Conservation (phyloP, 2,888 invertebrate species). For the Oeneis ivallda region DNA sequence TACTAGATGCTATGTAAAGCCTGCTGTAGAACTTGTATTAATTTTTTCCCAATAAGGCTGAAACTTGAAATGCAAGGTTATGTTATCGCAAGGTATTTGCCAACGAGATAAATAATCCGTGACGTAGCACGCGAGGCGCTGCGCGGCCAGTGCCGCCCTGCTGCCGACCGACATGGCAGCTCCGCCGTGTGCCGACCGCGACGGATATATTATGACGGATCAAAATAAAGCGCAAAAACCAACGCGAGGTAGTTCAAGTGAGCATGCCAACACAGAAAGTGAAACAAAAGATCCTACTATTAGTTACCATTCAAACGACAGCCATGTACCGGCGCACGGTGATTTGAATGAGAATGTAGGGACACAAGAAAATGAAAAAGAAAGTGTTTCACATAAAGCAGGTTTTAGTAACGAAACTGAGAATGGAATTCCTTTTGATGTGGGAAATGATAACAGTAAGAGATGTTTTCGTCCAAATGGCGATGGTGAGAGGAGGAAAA, state of each 20-base stretch:
- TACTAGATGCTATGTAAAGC: not conserved
- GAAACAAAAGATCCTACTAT: not conserved
- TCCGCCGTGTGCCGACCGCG: not conserved
- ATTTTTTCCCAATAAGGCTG: not conserved
- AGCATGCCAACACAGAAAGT: not conserved
- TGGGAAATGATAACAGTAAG: not conserved
- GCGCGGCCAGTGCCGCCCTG: not conserved
- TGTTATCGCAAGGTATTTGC: slow-evolving; percentile 5
- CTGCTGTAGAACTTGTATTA: not conserved
- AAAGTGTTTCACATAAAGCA: not conserved
- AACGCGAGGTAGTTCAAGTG: not conserved
- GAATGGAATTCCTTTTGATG: not conserved
- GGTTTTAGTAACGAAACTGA: not conserved
- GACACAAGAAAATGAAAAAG: not conserved
- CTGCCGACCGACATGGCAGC: not conserved
- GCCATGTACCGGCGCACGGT: not conserved
- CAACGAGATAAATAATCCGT: not conserved
- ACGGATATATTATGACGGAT: not conserved
- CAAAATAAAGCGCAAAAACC: not conserved
- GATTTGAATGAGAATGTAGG: not conserved
- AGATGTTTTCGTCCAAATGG: not conserved
- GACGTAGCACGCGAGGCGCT: not conserved
- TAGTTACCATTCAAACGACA: not conserved
- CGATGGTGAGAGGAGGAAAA: slow-evolving; percentile 7
- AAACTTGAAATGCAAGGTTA: slow-evolving; percentile 4